phyloP scores from a whole-genome alignment of 1,140 invertebrate species.

The Halictus rubicundus region DNA sequence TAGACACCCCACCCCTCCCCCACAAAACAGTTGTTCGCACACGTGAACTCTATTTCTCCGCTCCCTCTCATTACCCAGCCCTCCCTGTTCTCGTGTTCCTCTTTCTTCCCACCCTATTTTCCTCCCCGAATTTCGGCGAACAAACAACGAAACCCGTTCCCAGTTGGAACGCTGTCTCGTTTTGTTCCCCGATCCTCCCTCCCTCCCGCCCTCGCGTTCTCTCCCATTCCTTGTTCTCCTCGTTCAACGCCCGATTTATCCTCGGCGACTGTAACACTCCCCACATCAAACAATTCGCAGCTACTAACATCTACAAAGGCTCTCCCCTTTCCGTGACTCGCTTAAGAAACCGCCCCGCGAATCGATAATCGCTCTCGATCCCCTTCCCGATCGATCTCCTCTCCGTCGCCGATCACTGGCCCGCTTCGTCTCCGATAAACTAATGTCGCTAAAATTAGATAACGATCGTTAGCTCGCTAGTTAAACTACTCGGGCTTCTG shows the following conservation, averaged over 20 bases:
- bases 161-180: not conserved
- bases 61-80: not conserved
- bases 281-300: not conserved
- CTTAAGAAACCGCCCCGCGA: not conserved
- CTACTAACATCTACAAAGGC: constrained; percentile 6
- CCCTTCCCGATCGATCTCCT: not conserved
- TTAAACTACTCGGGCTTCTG: constrained; percentile 43
- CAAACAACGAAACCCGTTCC: not conserved
- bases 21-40: not conserved
- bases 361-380: constrained; percentile 1
- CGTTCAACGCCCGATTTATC: no score
- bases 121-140: not conserved
- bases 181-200: no score
- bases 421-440: constrained; percentile 35
- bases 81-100: not conserved
- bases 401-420: not conserved
- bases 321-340: not conserved
- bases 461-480: constrained; percentile 62
- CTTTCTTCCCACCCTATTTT: not conserved
- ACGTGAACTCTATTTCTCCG: not conserved
- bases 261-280: no score
- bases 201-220: not conserved
- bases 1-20: no score
- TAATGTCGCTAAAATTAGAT: constrained; percentile 65
- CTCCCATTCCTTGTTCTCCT: not conserved